Evolutionary conservation across 2,888 invertebrate species (phyloP), one percentile per base, ranked within the genome.

Genomic region (Drosophila koepferae): DNA sequence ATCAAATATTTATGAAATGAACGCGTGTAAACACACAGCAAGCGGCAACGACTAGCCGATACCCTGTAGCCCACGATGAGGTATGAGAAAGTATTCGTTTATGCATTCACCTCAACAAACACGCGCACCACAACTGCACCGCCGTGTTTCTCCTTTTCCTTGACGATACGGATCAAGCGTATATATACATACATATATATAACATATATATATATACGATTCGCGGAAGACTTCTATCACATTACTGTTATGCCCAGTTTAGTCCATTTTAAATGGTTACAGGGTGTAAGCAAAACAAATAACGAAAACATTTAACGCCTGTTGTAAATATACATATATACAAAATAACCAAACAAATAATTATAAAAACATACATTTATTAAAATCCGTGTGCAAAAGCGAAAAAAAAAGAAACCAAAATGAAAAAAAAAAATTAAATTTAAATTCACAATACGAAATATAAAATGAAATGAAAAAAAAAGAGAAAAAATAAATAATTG

Each of bases 21-120:
- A 36, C 80, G 72, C 69, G 71, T 80, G 80, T 80, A 72, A 83
- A 74, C 73, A 74, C 73, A 86, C 64, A 74, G 36, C 28, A 54
- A 49, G 28, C 28, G n/a, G 28, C 23, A 8, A 8, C 43, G 58
- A 58, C 44, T 58, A 44, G 44, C 34, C 10, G 34, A 23, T 58
- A 58, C 58, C 44, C 58, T 58, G 58, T 58, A 20, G 44, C 44
- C 58, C 7, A 18, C 18, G 12, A 12, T 41, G 18, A 55, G 28
- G 28, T 12, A n/a, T 18, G 55, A 28, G 7, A 7, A 54, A 2
- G 16, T 14, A 20, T 18, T 53, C 20, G 4, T 53, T 53, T 14
- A 20, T 20, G 53, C 36, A 31, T 20, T 20, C 44, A 23, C 9
- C 28, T 16, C n/a, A 12, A 40, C 36, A 18, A 16, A 18, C 34